Evolutionary conservation across 2,113 vertebrate species (phyloP).

Genomic region (Pterocles orientalis): DNA sequence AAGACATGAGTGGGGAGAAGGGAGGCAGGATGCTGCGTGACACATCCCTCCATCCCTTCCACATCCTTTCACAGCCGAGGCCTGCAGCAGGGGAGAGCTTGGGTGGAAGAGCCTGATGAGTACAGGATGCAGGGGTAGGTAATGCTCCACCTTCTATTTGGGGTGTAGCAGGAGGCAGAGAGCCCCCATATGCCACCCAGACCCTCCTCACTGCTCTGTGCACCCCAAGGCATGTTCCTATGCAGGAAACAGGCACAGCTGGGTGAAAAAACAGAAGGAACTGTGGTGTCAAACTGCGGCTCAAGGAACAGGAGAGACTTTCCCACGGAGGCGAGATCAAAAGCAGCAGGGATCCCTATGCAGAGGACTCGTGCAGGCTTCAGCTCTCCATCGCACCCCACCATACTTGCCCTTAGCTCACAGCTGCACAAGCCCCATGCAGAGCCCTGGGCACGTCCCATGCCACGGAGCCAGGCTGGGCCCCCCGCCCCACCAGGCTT

Average conservation of each 20-base stretch:
- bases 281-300: background rate
- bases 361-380: rapidly evolving
- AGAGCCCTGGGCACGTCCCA: background rate
- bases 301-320: background rate
- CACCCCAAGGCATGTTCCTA: constrained; percentile 68
- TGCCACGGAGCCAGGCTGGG: background rate
- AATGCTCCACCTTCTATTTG: background rate
- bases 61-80: background rate
- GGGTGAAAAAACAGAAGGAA: constrained; percentile 60
- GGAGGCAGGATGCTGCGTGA: background rate
- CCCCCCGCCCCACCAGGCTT: background rate
- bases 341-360: background rate
- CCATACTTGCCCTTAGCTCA: background rate
- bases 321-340: background rate
- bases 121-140: background rate
- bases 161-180: background rate
- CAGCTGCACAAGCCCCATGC: background rate
- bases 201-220: background rate
- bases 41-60: background rate
- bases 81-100: background rate
- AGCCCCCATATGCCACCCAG: background rate
- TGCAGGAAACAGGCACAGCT: constrained; percentile 48
- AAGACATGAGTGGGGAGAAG: background rate
- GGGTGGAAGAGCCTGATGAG: rapidly evolving
- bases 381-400: background rate